A percentile compares a stretch with the other conserved stretches of the same genome.
These are phyloP conservation scores for Selenia dentaria DNA, from an alignment of 2,888 invertebrate genomes.

Conservation along the genomic window DNA sequence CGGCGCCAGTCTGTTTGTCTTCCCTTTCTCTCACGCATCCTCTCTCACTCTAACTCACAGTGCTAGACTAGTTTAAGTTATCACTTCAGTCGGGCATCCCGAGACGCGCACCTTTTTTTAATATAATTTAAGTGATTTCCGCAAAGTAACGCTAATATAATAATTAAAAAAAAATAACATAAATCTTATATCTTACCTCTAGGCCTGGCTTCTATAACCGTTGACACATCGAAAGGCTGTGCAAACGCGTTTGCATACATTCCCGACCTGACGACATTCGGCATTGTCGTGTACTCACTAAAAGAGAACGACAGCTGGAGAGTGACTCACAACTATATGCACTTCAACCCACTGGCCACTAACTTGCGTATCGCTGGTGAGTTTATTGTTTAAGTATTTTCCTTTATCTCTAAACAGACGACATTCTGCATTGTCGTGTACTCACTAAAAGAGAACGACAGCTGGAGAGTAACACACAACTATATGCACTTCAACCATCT, in stretches of 20 bases:
- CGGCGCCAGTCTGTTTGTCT: too few relatives aligned
- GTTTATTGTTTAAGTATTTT: slow-evolving; percentile 85
- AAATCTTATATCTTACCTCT: too few relatives aligned
- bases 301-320: slow-evolving; percentile 88
- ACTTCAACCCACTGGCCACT: slow-evolving; percentile 88
- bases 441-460: slow-evolving; percentile 84
- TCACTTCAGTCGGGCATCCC: too few relatives aligned
- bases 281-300: slow-evolving; percentile 85
- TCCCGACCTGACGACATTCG: slow-evolving; percentile 87
- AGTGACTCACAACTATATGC: slow-evolving; percentile 89
- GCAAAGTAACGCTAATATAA: too few relatives aligned
- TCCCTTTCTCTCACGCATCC: too few relatives aligned
- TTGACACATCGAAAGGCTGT: slow-evolving; percentile 87
- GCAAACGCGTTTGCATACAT: slow-evolving; percentile 88
- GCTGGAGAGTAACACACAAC: slow-evolving; percentile 90
- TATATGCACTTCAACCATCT: slow-evolving; percentile 90
- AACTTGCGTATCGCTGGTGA: slow-evolving; percentile 86
- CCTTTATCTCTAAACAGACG: slow-evolving; percentile 88
- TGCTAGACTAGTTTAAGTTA: too few relatives aligned
- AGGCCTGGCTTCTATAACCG: slow-evolving; percentile 87
- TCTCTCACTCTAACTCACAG: too few relatives aligned
- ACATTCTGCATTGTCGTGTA: slow-evolving; percentile 86
- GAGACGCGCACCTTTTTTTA: too few relatives aligned
- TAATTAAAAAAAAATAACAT: too few relatives aligned
- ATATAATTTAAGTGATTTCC: too few relatives aligned